These are phyloP conservation scores for Albula goreensis DNA, from an alignment of 2,113 vertebrate genomes.

Conservation along the genomic window DNA sequence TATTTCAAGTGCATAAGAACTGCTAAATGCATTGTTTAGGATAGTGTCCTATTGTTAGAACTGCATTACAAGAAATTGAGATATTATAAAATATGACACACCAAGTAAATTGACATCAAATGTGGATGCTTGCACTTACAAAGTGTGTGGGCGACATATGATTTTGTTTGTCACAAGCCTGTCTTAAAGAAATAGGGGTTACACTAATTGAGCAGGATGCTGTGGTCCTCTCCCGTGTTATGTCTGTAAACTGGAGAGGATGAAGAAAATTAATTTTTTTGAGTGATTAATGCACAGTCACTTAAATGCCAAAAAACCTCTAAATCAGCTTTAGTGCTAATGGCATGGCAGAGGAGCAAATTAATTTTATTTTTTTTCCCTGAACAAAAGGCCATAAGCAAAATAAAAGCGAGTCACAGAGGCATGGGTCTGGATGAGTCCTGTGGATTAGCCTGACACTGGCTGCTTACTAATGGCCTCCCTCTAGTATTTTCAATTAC, in stretches of 20 bases:
- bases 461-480: slow-evolving; percentile 21
- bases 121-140: background rate
- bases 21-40: no score
- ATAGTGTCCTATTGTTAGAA: background rate
- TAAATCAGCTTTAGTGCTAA: slow-evolving; percentile 25
- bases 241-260: background rate
- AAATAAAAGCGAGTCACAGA: slow-evolving; percentile 23
- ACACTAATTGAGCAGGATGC: background rate
- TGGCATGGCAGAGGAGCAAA: slow-evolving; percentile 1
- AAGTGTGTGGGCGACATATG: background rate
- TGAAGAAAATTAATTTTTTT: background rate
- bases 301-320: slow-evolving; percentile 25
- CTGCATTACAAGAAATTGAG: background rate
- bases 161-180: background rate
- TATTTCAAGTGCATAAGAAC: background rate
- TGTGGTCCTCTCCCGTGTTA: background rate
- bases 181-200: background rate
- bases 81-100: background rate
- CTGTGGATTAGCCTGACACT: slow-evolving; percentile 20
- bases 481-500: slow-evolving; percentile 28
- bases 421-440: slow-evolving; percentile 1
- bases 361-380: slow-evolving; percentile 15
- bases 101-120: background rate
- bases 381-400: slow-evolving; percentile 23
- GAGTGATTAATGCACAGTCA: slow-evolving; percentile 23